These are phyloP conservation scores for Linyphia triangularis DNA, from an alignment of 2,888 invertebrate genomes.

Conservation along the genomic window DNA sequence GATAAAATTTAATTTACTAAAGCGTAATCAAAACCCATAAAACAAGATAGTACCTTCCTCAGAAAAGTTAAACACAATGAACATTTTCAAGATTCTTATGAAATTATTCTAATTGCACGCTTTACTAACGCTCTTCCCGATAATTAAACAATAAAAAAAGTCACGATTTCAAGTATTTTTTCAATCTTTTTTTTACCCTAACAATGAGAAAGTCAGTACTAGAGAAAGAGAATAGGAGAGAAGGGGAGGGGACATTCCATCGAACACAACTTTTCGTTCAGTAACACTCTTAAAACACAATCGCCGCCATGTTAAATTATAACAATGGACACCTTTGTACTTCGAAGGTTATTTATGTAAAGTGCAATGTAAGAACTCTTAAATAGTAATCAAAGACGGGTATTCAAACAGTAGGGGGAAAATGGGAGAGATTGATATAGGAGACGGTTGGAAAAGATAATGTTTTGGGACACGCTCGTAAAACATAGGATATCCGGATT, in stretches of 20 bases:
- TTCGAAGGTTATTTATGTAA: constrained; percentile 41
- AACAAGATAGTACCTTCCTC: too few species aligned
- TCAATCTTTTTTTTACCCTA: too few species aligned
- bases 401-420: background rate
- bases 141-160: too few species aligned
- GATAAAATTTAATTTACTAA: too few species aligned
- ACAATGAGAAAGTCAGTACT: too few species aligned
- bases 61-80: too few species aligned
- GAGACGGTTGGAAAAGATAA: constrained; percentile 11
- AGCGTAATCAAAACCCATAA: too few species aligned
- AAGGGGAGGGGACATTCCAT: background rate
- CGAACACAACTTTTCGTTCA: background rate
- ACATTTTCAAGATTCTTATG: too few species aligned
- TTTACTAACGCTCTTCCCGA: too few species aligned
- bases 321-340: constrained; percentile 44
- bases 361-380: constrained; percentile 19
- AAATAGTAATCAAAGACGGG: constrained; percentile 16
- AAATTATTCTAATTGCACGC: too few species aligned
- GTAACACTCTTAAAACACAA: constrained; percentile 6
- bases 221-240: too few species aligned
- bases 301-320: background rate
- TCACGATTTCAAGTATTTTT: too few species aligned
- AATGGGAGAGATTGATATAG: background rate
- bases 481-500: constrained; percentile 64
- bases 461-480: constrained; percentile 30